Percentiles rank a stretch among this genome's conserved stretches.
These are phyloP conservation scores for Leptosomus discolor DNA, from an alignment of 2,113 vertebrate species.

Conservation along the genomic window DNA sequence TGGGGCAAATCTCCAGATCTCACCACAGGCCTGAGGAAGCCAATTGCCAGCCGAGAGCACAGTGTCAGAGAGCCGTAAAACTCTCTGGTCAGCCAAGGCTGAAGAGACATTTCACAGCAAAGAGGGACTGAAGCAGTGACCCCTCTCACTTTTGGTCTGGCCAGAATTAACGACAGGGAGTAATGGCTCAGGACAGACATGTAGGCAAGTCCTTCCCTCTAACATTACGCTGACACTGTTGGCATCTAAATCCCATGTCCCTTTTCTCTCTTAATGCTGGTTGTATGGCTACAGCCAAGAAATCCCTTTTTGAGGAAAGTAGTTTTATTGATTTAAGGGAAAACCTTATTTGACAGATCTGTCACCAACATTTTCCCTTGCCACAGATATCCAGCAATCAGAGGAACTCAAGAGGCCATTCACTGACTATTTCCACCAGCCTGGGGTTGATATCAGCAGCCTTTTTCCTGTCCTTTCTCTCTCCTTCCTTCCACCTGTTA, in stretches of 20 bases:
- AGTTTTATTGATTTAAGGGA: background rate
- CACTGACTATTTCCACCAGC: background rate
- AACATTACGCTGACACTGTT: background rate
- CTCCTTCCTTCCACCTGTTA: background rate
- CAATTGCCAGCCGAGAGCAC: background rate
- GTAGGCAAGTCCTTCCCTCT: background rate
- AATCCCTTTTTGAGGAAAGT: background rate
- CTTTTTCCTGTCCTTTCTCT: background rate
- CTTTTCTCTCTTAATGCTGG: background rate
- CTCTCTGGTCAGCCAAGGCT: rapidly evolving
- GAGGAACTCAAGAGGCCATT: background rate
- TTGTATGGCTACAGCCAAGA: background rate
- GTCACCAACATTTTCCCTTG: background rate
- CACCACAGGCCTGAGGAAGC: background rate
- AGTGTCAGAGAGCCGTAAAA: background rate
- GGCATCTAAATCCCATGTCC: background rate
- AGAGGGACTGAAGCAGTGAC: background rate
- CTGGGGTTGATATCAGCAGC: background rate
- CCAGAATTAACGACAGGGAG: background rate
- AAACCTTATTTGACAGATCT: background rate
- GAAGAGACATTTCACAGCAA: background rate
- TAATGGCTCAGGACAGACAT: background rate
- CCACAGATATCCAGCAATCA: background rate
- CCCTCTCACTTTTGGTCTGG: background rate
- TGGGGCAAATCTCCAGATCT: background rate